A percentile compares a stretch with the other conserved stretches of the same genome.
These are phyloP conservation scores for Clusia tigrina DNA, from an alignment of 2,888 invertebrate species.

Conservation along the genomic window DNA sequence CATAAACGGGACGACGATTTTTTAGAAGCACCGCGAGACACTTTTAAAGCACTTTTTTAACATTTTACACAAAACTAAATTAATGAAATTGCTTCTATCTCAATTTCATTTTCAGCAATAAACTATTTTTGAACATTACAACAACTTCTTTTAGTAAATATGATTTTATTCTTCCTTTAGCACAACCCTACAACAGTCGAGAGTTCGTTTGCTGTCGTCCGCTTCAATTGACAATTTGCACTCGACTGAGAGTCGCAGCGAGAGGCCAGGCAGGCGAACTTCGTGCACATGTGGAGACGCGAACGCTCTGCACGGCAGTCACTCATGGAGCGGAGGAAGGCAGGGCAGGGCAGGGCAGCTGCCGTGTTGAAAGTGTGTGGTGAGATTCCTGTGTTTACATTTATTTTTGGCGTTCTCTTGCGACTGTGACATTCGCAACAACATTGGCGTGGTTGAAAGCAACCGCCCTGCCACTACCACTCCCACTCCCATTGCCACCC, in stretches of 20 bases:
- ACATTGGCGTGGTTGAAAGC: background rate
- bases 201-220: conserved; percentile 33
- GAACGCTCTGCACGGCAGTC: background rate
- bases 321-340: background rate
- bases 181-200: conserved; percentile 27
- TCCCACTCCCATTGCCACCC: background rate
- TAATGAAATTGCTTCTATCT: too few species aligned
- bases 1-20: too few species aligned
- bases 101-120: background rate
- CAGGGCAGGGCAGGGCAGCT: background rate
- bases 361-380: background rate
- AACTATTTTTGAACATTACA: conserved; percentile 6
- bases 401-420: conserved; percentile 1
- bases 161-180: conserved; percentile 11
- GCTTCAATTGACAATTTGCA: conserved; percentile 55
- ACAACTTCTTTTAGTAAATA: conserved; percentile 6
- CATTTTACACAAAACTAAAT: background rate
- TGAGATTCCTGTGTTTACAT: background rate
- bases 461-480: background rate
- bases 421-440: background rate
- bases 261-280: conserved; percentile 21
- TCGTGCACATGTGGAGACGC: conserved; percentile 22
- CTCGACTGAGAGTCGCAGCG: conserved; percentile 52
- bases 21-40: too few species aligned
- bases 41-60: background rate